phyloP scores from a whole-genome alignment of 2,888 invertebrate species.

The Hydrotaea cyrtoneurina region DNA sequence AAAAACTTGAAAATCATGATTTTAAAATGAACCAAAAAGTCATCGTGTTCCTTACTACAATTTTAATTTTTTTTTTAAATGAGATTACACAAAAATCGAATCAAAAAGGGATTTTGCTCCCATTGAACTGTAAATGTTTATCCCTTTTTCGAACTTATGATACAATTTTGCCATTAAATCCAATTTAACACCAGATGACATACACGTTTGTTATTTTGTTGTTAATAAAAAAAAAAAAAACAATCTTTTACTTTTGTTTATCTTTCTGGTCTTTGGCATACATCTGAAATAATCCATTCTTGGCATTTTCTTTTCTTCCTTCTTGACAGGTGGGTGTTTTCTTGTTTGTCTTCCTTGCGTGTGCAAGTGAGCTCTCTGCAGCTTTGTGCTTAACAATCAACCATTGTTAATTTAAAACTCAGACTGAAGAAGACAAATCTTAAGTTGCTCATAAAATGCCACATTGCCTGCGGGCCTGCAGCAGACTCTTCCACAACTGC shows the following conservation, averaged over 20 bases:
- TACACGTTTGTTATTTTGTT: not conserved
- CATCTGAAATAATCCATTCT: not conserved
- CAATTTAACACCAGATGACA: too few relatives aligned
- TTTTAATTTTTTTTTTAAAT: too few relatives aligned
- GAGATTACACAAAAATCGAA: too few relatives aligned
- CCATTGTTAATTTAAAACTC: constrained; percentile 60
- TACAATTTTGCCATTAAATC: too few relatives aligned
- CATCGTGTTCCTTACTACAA: too few relatives aligned
- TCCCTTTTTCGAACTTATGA: too few relatives aligned
- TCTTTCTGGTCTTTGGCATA: not conserved
- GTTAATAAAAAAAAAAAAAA: not conserved
- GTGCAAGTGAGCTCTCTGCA: not conserved
- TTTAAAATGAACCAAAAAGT: too few relatives aligned
- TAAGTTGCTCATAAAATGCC: constrained; percentile 67
- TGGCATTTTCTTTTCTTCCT: constrained; percentile 18
- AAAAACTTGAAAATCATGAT: too few relatives aligned
- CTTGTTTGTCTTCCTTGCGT: constrained; percentile 18
- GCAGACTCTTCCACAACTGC: constrained; percentile 38
- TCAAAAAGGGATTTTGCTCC: too few relatives aligned
- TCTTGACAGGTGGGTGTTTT: not conserved
- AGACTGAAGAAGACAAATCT: constrained; percentile 47
- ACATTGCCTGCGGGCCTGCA: constrained; percentile 60
- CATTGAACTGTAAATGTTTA: too few relatives aligned
- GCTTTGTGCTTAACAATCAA: constrained; percentile 7
- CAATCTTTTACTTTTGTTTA: not conserved